Evolutionary conservation across 2,888 invertebrate species (phyloP).

Genomic region (Lycaena phlaeas): DNA sequence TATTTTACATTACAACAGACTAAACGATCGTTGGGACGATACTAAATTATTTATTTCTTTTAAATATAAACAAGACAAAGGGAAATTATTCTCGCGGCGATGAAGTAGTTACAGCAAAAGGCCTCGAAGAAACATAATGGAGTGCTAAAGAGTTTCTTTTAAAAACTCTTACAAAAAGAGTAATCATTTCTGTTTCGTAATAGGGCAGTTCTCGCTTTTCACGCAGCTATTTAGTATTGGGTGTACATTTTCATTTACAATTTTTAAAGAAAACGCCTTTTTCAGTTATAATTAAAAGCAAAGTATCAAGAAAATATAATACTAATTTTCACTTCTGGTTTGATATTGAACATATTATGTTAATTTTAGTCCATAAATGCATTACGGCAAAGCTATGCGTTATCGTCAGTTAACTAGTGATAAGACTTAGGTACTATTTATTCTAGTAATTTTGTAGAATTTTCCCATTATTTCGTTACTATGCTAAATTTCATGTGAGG

Average conservation of each 20-base stretch:
- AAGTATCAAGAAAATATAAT: too few species aligned
- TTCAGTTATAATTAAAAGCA: not conserved
- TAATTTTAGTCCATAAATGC: too few species aligned
- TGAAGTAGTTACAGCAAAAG: conserved; percentile 1
- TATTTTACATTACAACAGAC: too few species aligned
- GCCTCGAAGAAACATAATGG: not conserved
- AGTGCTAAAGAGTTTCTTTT: conserved; percentile 1
- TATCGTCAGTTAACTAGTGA: too few species aligned
- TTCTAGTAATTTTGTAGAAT: too few species aligned
- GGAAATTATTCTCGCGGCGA: conserved; percentile 1
- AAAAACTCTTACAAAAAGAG: not conserved
- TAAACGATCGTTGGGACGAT: too few species aligned
- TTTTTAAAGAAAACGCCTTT: not conserved
- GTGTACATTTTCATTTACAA: not conserved
- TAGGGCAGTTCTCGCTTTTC: not conserved
- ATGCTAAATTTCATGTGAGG: too few species aligned
- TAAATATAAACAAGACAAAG: not conserved
- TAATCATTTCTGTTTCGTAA: not conserved
- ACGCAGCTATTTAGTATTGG: not conserved
- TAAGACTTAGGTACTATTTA: too few species aligned
- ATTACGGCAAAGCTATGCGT: too few species aligned
- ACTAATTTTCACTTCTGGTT: too few species aligned
- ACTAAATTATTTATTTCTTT: not conserved
- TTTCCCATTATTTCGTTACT: too few species aligned
- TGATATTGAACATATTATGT: too few species aligned